phyloP scores from a whole-genome alignment of 2,113 vertebrate species.

The Daboia siamensis region DNA sequence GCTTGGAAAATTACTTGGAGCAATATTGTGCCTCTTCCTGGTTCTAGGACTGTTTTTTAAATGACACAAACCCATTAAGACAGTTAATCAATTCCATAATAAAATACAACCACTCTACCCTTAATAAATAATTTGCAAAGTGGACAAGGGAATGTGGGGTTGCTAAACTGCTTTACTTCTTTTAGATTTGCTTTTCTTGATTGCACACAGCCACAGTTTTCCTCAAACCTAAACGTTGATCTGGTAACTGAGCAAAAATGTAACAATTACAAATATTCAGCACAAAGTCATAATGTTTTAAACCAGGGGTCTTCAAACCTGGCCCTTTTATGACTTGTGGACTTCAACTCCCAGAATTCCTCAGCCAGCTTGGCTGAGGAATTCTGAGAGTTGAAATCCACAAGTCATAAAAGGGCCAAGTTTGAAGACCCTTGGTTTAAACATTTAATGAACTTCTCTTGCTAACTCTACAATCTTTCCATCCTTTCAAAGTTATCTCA shows the following conservation, averaged over 20 bases:
- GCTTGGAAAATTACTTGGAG: constrained; percentile 64
- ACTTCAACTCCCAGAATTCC: too few species aligned
- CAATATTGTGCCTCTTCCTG: constrained; percentile 34
- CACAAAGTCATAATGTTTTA: background rate
- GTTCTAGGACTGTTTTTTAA: constrained; percentile 37
- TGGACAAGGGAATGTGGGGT: constrained; percentile 23
- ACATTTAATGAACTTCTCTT: background rate
- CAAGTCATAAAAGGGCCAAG: too few species aligned
- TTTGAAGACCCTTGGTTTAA: too few species aligned
- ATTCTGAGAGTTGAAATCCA: too few species aligned
- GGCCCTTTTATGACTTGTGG: too few species aligned
- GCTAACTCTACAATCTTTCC: background rate
- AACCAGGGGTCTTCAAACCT: too few species aligned
- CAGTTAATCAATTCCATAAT: constrained; percentile 64
- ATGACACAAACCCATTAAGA: constrained; percentile 57
- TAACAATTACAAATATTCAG: background rate
- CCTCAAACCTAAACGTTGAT: background rate
- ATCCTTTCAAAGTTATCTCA: background rate
- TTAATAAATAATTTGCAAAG: constrained; percentile 39
- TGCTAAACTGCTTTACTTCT: constrained; percentile 11
- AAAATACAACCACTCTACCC: constrained; percentile 59
- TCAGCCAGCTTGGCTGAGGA: too few species aligned
- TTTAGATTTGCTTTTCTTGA: background rate
- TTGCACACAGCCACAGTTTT: background rate
- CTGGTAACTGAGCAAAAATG: background rate